phyloP scores from a whole-genome alignment of 2,797 vertebrate species.

The Anisognathus igniventris region DNA sequence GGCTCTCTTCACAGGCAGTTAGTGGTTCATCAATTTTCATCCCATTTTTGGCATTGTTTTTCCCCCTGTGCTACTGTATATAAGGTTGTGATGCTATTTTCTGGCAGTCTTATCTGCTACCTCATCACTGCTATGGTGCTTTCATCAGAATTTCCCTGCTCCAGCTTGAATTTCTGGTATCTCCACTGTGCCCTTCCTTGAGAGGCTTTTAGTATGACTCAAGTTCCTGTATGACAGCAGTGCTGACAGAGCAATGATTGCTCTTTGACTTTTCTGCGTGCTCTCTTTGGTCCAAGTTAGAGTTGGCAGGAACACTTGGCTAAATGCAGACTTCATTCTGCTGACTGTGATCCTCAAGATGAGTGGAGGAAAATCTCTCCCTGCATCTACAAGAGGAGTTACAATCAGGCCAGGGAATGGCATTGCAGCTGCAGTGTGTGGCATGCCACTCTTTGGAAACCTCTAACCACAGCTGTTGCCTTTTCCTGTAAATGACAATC shows the following conservation, averaged over 20 bases:
- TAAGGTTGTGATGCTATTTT: background rate
- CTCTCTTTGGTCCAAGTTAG: background rate
- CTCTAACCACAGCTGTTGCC: background rate
- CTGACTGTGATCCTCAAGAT: background rate
- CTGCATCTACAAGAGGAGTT: background rate
- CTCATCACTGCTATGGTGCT: background rate
- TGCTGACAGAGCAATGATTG: background rate
- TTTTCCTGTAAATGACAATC: background rate
- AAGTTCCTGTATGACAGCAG: background rate
- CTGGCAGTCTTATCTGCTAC: background rate
- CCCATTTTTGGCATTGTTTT: background rate
- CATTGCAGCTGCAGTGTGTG: background rate
- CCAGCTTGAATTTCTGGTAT: background rate
- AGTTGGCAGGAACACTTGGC: background rate
- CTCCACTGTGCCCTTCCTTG: background rate
- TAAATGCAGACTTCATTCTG: background rate
- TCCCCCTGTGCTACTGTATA: background rate
- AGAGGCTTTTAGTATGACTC: slow-evolving; percentile 18
- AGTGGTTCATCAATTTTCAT: background rate
- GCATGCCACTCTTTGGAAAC: background rate
- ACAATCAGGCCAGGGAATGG: background rate
- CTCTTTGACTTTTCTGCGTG: background rate
- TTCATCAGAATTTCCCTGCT: background rate
- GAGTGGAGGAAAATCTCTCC: background rate
- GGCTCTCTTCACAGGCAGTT: background rate